Evolutionary conservation across 2,888 invertebrate genomes (phyloP).

Genomic region (Isoperla grammatica): DNA sequence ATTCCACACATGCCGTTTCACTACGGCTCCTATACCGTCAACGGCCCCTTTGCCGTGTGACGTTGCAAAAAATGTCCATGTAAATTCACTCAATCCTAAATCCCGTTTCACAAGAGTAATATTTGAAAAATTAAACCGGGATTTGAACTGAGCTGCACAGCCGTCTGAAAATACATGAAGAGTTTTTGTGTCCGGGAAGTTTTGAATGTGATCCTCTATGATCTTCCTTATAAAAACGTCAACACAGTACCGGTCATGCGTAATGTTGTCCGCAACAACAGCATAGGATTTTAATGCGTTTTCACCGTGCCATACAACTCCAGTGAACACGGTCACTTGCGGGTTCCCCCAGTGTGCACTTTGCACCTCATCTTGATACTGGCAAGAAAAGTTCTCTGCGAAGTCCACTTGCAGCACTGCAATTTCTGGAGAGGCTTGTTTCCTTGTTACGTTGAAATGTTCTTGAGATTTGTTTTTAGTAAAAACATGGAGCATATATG

Average conservation of each 20-base stretch:
- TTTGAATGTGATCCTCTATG: not conserved
- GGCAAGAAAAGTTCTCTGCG: too few relatives aligned
- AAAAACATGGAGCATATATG: too few relatives aligned
- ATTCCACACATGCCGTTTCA: slow-evolving; percentile 14
- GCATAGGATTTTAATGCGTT: not conserved
- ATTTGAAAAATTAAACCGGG: not conserved
- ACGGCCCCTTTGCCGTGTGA: slow-evolving; percentile 14
- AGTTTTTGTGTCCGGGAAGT: not conserved
- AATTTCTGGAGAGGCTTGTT: too few relatives aligned
- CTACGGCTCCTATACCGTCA: slow-evolving; percentile 10
- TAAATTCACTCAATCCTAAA: not conserved
- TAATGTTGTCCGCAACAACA: not conserved
- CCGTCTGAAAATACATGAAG: slow-evolving; percentile 6
- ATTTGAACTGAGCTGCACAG: slow-evolving; percentile 9
- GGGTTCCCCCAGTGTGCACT: too few relatives aligned
- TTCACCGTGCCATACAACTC: slow-evolving; percentile 3
- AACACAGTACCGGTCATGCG: not conserved
- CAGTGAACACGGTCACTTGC: too few relatives aligned
- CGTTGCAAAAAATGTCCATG: slow-evolving; percentile 9
- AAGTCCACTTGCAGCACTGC: too few relatives aligned
- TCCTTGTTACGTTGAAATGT: too few relatives aligned
- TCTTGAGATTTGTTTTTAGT: too few relatives aligned
- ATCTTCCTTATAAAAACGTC: not conserved
- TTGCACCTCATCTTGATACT: too few relatives aligned
- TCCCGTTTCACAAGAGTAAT: not conserved